Percentiles rank a stretch among this genome's conserved stretches.
Evolutionary conservation across 53 echinoderm and acorn worm species (phyloP).

Genomic region (Astropecten irregularis): DNA sequence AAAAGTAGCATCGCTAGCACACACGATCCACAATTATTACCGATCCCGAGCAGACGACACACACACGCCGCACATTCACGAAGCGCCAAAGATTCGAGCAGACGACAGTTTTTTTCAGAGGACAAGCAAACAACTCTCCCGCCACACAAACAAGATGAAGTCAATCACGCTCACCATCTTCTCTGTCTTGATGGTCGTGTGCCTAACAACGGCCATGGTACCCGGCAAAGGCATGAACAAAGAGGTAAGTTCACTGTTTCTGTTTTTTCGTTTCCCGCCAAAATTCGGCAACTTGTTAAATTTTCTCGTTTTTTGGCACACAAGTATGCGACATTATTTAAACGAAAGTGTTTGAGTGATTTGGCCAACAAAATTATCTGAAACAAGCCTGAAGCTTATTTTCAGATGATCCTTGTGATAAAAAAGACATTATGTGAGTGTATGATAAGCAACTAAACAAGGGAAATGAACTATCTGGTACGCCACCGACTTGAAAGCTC

Average conservation of each 20-base stretch:
- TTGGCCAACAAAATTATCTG: too few relatives aligned
- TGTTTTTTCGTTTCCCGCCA: too few relatives aligned
- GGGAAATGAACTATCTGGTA: too few relatives aligned
- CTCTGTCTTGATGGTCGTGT: slow-evolving; percentile 36
- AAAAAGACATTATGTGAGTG: too few relatives aligned
- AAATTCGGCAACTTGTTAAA: background rate
- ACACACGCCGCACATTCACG: background rate
- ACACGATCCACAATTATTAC: slow-evolving; percentile 8
- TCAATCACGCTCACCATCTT: slow-evolving; percentile 29
- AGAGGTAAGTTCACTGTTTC: background rate
- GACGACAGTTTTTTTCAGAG: background rate
- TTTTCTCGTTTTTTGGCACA: too few relatives aligned
- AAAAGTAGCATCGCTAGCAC: slow-evolving; percentile 1
- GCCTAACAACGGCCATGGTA: slow-evolving; percentile 20
- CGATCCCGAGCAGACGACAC: slow-evolving; percentile 9
- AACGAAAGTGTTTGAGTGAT: too few relatives aligned
- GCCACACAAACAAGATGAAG: slow-evolving; percentile 22
- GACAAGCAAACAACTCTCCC: background rate
- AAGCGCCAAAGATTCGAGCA: background rate
- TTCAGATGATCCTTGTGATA: too few relatives aligned
- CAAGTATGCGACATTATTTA: too few relatives aligned
- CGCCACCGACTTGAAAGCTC: too few relatives aligned
- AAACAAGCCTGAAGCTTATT: too few relatives aligned
- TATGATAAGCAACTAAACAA: too few relatives aligned
- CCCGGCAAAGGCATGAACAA: background rate